Evolutionary conservation across 2,888 invertebrate genomes (phyloP), one percentile per base, ranked within the genome.

Genomic region (Mayetiola destructor): DNA sequence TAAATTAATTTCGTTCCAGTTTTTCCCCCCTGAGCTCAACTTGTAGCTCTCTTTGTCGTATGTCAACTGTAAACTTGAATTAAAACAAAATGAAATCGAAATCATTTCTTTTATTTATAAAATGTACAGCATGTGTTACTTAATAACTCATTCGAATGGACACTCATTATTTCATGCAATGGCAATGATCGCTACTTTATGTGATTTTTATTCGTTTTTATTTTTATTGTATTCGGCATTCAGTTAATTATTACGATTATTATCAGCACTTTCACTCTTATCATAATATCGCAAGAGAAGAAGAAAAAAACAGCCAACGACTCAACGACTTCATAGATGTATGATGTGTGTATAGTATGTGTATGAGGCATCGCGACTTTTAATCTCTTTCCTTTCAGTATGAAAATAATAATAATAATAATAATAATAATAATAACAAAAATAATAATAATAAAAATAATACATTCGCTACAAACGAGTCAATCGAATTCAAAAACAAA

Each of bases 191-290:
- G n/a, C 12, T 14, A 37, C 14, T 37, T 37, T 12, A 9, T 9
- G n/a, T 37, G 4, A 14, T 27, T 27, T 48, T 23, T 21, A n/a
- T 10, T 42, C 10, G 21, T 23, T 18, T 18, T 3, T 4, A 6
- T 39, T 9, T 3, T 3, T 4, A 12, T 10, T 21, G 21, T 16
- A 27, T n/a, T 48, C 12, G 8, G 32, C 12, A 32, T 9, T 9
- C 12, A 2, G 27, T 48, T 48, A 48, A 27, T 48, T 48, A 48
- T 48, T 27, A 27, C 27, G 48, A 48, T 48, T 48, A 3, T 27
- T 48, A n/a, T 48, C 27, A 4, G n/a, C 48, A 12, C 48, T 48
- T 48, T 48, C 48, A 27, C 48, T 48, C 48, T 48, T 48, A 48
- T 48, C 48, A 48, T 48, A 48, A 42, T 23, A 21, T 27, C 27